Evolutionary conservation across 2,888 invertebrate species (phyloP).

Genomic region (Watsonalla binaria): DNA sequence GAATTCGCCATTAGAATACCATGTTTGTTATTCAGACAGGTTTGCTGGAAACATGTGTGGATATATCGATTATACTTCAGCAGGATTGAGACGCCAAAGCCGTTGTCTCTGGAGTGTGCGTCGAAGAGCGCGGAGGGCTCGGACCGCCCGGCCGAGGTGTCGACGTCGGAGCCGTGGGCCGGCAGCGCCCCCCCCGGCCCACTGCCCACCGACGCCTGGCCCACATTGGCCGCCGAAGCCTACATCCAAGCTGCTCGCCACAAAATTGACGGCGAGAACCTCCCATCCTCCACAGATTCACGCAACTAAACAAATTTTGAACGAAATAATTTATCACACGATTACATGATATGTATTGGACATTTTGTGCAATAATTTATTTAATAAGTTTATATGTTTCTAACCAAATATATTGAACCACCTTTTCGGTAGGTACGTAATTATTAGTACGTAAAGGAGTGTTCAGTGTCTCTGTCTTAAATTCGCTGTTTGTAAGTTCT

Average conservation of each 20-base stretch:
- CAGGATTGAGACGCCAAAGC: conserved; percentile 73
- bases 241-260: conserved; percentile 65
- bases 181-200: conserved; percentile 26
- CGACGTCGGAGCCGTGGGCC: conserved; percentile 63
- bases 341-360: not conserved
- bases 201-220: conserved; percentile 49
- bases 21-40: too few relatives aligned
- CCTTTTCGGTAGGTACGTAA: too few relatives aligned
- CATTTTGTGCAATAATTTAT: too few relatives aligned
- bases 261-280: conserved; percentile 69
- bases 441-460: too few relatives aligned
- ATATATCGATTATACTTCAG: not conserved
- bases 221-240: conserved; percentile 58
- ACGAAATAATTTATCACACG: not conserved
- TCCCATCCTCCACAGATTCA: conserved; percentile 70
- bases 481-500: too few relatives aligned
- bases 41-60: too few relatives aligned
- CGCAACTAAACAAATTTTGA: conserved; percentile 53
- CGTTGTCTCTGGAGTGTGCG: conserved; percentile 60
- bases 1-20: too few relatives aligned
- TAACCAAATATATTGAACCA: too few relatives aligned
- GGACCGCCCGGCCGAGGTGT: conserved; percentile 69
- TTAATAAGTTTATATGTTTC: too few relatives aligned
- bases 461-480: too few relatives aligned
- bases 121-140: conserved; percentile 40